A percentile compares a stretch with the other conserved stretches of the same genome.
Conservation (phyloP, 2,797 vertebrate species). For the Chelmon rostratus region DNA sequence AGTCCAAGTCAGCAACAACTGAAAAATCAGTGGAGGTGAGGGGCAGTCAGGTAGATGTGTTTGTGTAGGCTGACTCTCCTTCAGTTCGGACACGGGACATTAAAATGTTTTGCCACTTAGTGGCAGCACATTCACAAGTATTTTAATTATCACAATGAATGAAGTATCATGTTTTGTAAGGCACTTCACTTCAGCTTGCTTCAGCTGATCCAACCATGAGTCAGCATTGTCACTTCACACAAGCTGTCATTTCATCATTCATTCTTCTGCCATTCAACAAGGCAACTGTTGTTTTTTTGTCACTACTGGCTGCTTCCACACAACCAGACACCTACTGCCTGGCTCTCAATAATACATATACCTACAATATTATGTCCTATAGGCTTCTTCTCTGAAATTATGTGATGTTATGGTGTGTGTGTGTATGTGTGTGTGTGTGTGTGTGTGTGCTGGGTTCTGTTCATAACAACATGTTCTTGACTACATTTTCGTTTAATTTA, state of each 20-base stretch:
- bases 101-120: constrained; percentile 36
- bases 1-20: constrained; percentile 48
- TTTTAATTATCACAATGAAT: constrained; percentile 22
- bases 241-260: constrained; percentile 37
- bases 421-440: background rate
- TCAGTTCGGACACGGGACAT: background rate
- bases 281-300: constrained; percentile 24
- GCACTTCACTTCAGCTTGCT: constrained; percentile 17
- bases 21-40: constrained; percentile 80
- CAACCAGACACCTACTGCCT: background rate
- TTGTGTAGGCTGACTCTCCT: background rate
- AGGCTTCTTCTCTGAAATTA: background rate
- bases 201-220: constrained; percentile 32
- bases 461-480: background rate
- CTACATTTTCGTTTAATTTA: background rate
- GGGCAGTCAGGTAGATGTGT: background rate
- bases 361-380: background rate
- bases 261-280: constrained; percentile 31
- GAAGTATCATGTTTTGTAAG: constrained; percentile 18
- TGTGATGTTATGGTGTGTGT: background rate
- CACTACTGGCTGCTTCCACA: constrained; percentile 41
- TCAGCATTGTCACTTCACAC: constrained; percentile 41
- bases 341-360: constrained; percentile 11
- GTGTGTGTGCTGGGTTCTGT: background rate
- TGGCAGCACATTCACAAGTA: constrained; percentile 54